Evolutionary conservation across 2,797 vertebrate genomes (phyloP).

Genomic region (Gambusia yucatana): DNA sequence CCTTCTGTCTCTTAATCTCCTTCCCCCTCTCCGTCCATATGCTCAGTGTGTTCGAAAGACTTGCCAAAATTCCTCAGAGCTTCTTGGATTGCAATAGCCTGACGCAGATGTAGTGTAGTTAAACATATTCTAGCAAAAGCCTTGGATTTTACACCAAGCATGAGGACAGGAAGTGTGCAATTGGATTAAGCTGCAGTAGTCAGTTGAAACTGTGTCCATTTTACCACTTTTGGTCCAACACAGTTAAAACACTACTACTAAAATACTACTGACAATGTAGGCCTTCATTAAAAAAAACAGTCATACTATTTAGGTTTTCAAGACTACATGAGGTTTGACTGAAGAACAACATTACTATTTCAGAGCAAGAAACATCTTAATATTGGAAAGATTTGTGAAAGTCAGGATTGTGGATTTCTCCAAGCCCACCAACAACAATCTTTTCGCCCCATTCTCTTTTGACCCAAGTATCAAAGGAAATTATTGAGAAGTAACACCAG

Average conservation of each 20-base stretch:
- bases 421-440: not conserved
- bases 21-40: conserved; percentile 42
- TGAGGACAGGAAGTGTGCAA: conserved; percentile 11
- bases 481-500: not conserved
- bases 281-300: not conserved
- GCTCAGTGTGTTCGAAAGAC: conserved; percentile 47
- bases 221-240: not conserved
- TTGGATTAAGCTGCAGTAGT: conserved; percentile 27
- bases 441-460: not conserved
- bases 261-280: not conserved
- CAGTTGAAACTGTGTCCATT: conserved; percentile 14
- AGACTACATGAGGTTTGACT: not conserved
- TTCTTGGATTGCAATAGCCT: conserved; percentile 17
- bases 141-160: conserved; percentile 13
- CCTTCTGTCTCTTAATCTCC: conserved; percentile 35
- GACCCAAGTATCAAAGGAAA: not conserved
- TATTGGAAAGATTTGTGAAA: not conserved
- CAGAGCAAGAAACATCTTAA: not conserved
- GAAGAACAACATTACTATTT: not conserved
- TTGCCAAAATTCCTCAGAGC: conserved; percentile 34
- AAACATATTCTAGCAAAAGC: conserved; percentile 14
- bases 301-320: not conserved
- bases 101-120: conserved; percentile 28
- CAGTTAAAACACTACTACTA: conserved; percentile 4
- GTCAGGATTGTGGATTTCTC: not conserved